phyloP scores from a whole-genome alignment of 1,140 invertebrate species.

The Armadillidium nasatum region DNA sequence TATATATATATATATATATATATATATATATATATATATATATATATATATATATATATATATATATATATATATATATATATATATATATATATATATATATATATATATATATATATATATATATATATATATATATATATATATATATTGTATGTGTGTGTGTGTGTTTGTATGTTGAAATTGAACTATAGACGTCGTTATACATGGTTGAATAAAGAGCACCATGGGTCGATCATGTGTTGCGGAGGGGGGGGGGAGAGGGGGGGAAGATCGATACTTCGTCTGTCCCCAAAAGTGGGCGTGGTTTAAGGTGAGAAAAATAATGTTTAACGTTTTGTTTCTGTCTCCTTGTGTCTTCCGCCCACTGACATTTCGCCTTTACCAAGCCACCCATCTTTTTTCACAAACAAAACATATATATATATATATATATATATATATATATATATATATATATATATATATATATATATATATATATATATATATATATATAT shows the following conservation, averaged over 20 bases:
- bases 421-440: background rate
- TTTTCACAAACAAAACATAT: background rate
- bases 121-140: too few species aligned
- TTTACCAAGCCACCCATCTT: background rate
- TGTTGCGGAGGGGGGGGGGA: too few species aligned
- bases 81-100: too few species aligned
- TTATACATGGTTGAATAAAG: too few species aligned
- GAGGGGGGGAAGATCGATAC: background rate
- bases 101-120: too few species aligned
- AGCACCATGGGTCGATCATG: too few species aligned
- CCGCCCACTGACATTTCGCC: background rate
- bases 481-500: too few species aligned
- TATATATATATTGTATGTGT: too few species aligned
- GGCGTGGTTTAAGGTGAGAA: background rate
- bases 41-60: background rate
- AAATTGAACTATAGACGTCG: too few species aligned
- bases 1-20: slow-evolving; percentile 2
- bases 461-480: too few species aligned
- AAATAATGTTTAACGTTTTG: background rate
- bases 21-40: background rate
- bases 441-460: background rate
- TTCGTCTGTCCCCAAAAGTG: background rate
- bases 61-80: too few species aligned
- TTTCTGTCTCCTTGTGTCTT: background rate
- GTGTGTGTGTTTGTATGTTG: background rate